A percentile compares a stretch with the other conserved stretches of the same genome.
Evolutionary conservation across 35 echinoderm and acorn worm genomes (phyloP).

Genomic region (Lytechinus variegatus): DNA sequence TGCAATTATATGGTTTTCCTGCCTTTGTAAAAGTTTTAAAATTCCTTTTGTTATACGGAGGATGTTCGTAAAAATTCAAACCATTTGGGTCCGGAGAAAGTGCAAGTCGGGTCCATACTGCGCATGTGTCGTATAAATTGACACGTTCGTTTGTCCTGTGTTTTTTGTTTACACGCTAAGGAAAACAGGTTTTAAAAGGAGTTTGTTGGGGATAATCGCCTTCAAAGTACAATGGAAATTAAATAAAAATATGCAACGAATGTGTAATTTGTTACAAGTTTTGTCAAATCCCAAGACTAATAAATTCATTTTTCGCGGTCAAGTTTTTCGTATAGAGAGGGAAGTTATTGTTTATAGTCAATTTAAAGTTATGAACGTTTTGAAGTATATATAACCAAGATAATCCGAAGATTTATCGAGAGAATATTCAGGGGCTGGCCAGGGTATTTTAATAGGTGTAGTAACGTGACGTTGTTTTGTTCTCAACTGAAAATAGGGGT

Average conservation of each 20-base stretch:
- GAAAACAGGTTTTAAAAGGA: neutral
- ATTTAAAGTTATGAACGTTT: neutral
- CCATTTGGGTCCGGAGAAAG: neutral
- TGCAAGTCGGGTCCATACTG: neutral
- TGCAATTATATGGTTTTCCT: neutral
- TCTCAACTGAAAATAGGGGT: too few relatives aligned
- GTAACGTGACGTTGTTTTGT: too few relatives aligned
- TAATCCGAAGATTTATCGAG: too few relatives aligned
- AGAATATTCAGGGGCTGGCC: too few relatives aligned
- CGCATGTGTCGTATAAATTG: neutral
- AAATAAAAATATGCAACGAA: neutral
- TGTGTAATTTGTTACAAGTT: neutral
- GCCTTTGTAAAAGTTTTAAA: neutral
- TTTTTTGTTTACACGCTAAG: neutral
- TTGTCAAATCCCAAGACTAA: neutral
- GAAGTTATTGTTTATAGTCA: neutral
- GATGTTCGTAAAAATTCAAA: neutral
- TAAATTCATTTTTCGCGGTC: neutral
- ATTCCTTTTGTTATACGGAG: neutral
- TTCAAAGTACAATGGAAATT: neutral
- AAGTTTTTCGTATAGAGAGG: neutral
- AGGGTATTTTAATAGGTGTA: too few relatives aligned
- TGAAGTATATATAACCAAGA: too few relatives aligned
- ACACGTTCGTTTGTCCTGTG: neutral
- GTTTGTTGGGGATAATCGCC: neutral